Percentiles rank a stretch among this genome's conserved stretches.
phyloP scores from a whole-genome alignment of 2,888 invertebrate species.

The Nephrotoma guestfalica region DNA sequence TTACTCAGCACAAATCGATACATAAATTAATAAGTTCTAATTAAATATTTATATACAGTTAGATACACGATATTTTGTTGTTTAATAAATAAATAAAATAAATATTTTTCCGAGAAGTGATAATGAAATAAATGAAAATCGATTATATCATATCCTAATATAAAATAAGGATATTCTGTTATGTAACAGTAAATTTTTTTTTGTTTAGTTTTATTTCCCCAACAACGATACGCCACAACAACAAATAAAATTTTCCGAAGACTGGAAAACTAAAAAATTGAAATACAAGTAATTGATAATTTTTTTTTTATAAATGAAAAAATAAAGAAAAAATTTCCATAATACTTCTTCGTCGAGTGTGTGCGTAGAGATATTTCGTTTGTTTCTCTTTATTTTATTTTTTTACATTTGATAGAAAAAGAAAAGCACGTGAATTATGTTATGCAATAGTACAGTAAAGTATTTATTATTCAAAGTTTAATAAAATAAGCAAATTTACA shows the following conservation, averaged over 20 bases:
- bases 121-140: background rate
- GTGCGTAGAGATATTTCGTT: background rate
- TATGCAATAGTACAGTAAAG: slow-evolving; percentile 2
- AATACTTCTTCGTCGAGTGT: background rate
- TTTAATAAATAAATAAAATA: background rate
- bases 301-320: background rate
- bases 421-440: slow-evolving; percentile 6
- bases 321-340: background rate
- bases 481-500: background rate
- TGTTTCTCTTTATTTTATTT: background rate
- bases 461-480: background rate
- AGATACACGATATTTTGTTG: background rate
- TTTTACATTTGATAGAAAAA: background rate
- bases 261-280: background rate
- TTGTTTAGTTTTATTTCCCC: background rate
- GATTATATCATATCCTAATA: background rate
- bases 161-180: background rate
- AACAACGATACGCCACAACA: background rate
- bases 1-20: background rate
- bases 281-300: background rate
- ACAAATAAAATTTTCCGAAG: background rate
- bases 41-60: background rate
- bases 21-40: background rate
- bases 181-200: background rate
- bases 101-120: background rate